Evolutionary conservation across 2,888 invertebrate genomes (phyloP).

Genomic region (Camponotus fellah): DNA sequence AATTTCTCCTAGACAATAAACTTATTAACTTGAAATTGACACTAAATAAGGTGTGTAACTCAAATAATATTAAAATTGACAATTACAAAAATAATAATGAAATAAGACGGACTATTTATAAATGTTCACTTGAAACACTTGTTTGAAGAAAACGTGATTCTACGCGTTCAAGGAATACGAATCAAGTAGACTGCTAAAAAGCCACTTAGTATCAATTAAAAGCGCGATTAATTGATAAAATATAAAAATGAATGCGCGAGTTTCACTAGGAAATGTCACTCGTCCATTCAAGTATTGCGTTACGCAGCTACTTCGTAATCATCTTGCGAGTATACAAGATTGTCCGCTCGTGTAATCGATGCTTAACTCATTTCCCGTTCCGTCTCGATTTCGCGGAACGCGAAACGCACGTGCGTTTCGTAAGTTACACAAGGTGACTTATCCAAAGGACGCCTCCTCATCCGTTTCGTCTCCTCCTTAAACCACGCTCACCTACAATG

Average conservation of each 20-base stretch:
- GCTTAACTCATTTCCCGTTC: conserved; percentile 68
- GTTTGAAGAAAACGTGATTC: background rate
- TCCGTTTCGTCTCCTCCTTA: conserved; percentile 9
- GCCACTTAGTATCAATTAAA: background rate
- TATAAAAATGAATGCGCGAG: conserved; percentile 8
- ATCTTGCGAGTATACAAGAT: conserved; percentile 36
- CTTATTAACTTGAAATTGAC: background rate
- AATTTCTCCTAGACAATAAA: background rate
- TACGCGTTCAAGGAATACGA: background rate
- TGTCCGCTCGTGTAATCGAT: conserved; percentile 54
- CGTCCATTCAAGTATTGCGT: conserved; percentile 29
- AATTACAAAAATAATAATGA: background rate
- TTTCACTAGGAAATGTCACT: conserved; percentile 51
- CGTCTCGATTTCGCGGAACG: conserved; percentile 69
- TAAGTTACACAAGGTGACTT: conserved; percentile 8
- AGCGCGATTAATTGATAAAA: conserved; percentile 22
- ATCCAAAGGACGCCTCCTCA: background rate
- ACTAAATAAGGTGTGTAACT: background rate
- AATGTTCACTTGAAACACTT: background rate
- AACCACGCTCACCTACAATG: conserved; percentile 30
- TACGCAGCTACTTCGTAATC: conserved; percentile 37
- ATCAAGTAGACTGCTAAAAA: conserved; percentile 7
- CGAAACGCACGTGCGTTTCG: background rate
- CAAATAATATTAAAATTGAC: background rate
- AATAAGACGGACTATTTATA: background rate